Percentiles rank a stretch among this genome's conserved stretches.
Conservation (phyloP, 2,888 invertebrate genomes). For the Sussaba pulchella region DNA sequence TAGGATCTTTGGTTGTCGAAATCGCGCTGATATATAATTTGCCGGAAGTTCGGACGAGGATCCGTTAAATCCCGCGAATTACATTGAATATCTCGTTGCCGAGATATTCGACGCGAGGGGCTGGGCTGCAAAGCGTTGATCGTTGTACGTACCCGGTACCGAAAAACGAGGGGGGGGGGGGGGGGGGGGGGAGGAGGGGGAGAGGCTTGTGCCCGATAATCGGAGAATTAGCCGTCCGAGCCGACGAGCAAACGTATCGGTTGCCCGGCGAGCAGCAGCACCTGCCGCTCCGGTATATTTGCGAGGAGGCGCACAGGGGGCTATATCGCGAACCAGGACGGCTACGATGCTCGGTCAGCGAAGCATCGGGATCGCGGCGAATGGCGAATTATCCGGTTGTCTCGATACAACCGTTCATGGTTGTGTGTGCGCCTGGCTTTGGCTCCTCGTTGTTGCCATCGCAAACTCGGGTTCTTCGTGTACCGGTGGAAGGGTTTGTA, state of each 20-base stretch:
- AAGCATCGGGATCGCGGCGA: slow-evolving; percentile 55
- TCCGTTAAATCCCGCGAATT: slow-evolving; percentile 59
- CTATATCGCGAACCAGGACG: slow-evolving; percentile 36
- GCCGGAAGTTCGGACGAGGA: slow-evolving; percentile 39
- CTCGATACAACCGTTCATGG: slow-evolving; percentile 17
- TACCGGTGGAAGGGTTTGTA: slow-evolving; percentile 21
- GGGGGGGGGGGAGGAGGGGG: no score
- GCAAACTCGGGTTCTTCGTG: slow-evolving; percentile 22
- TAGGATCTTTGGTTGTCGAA: no score
- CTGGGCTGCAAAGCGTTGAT: slow-evolving; percentile 33
- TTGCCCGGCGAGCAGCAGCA: slow-evolving; percentile 65
- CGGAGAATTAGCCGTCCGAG: slow-evolving; percentile 71
- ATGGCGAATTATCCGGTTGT: slow-evolving; percentile 52
- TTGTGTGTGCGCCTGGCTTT: no score
- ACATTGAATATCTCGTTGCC: slow-evolving; percentile 45
- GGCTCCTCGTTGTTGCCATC: slow-evolving; percentile 29
- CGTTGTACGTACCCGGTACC: slow-evolving; percentile 41
- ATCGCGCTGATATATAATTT: not conserved
- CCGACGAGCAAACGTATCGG: no score
- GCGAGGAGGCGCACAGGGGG: no score
- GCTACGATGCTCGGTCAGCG: slow-evolving; percentile 48
- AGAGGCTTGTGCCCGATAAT: slow-evolving; percentile 70
- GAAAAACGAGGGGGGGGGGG: no score
- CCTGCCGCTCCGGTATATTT: slow-evolving; percentile 67
- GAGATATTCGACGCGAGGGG: slow-evolving; percentile 51